Conservation (phyloP, 2,888 invertebrate species). For the Brachyopa scutellaris region DNA sequence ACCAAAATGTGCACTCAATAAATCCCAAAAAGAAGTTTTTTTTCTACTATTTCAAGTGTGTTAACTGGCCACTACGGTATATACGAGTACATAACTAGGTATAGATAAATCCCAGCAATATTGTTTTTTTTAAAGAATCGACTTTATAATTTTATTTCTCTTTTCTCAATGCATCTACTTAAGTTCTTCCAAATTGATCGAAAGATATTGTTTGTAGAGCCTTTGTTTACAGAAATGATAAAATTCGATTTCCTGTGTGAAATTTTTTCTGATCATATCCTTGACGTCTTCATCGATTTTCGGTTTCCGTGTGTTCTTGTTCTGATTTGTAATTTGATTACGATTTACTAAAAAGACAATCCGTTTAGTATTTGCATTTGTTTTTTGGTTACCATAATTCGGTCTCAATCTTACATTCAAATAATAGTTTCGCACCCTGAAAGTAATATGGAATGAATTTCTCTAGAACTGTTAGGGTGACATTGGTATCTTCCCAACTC, state of each 20-base stretch:
- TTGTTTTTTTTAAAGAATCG: too few relatives aligned
- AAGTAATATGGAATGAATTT: slow-evolving; percentile 93
- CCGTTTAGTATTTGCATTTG: not conserved
- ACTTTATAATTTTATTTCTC: too few relatives aligned
- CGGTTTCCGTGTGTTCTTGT: slow-evolving; percentile 92
- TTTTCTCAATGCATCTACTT: not conserved
- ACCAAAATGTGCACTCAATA: too few relatives aligned
- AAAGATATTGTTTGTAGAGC: slow-evolving; percentile 86
- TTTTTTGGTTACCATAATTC: not conserved
- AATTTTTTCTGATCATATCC: slow-evolving; percentile 91
- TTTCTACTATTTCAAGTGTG: too few relatives aligned
- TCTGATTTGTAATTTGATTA: slow-evolving; percentile 84
- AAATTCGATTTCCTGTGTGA: slow-evolving; percentile 94
- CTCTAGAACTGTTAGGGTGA: slow-evolving; percentile 91
- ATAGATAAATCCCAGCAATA: too few relatives aligned
- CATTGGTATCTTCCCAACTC: slow-evolving; percentile 92
- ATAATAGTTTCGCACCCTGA: slow-evolving; percentile 88
- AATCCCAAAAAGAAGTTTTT: too few relatives aligned
- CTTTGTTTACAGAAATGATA: slow-evolving; percentile 94
- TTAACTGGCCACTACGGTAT: too few relatives aligned
- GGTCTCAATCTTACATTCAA: slow-evolving; percentile 86
- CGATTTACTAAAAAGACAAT: slow-evolving; percentile 75
- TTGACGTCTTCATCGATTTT: slow-evolving; percentile 91
- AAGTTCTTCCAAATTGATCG: slow-evolving; percentile 73
- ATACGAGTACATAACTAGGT: too few relatives aligned